A percentile compares a stretch with the other conserved stretches of the same genome.
Evolutionary conservation across 2,888 invertebrate genomes (phyloP).

Genomic region (Lutraria lutraria): DNA sequence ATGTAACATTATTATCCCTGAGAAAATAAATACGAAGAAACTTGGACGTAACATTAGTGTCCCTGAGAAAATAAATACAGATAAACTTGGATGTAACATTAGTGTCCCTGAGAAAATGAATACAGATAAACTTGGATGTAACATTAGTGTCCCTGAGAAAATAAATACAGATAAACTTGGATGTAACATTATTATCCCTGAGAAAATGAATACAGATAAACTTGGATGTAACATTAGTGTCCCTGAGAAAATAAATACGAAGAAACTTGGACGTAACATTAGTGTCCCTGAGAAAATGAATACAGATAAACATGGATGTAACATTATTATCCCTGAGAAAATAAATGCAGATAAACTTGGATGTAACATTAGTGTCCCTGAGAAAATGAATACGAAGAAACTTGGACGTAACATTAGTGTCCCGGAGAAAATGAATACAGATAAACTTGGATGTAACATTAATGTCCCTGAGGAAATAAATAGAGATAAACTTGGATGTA

Average conservation of each 20-base stretch:
- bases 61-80: constrained; percentile 54
- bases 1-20: constrained; percentile 71
- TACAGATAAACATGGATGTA: too few species aligned
- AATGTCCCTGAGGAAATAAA: constrained; percentile 62
- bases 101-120: constrained; percentile 62
- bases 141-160: constrained; percentile 69
- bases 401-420: constrained; percentile 69
- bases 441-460: too few species aligned
- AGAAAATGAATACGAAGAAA: neutral
- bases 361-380: constrained; percentile 72
- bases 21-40: neutral
- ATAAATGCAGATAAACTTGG: too few species aligned
- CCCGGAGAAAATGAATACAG: constrained; percentile 52
- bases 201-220: neutral
- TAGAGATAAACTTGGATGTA: too few species aligned
- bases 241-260: constrained; percentile 53
- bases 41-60: constrained; percentile 69
- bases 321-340: constrained; percentile 69
- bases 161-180: too few species aligned
- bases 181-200: constrained; percentile 71
- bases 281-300: constrained; percentile 62
- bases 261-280: too few species aligned
- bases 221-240: constrained; percentile 69
- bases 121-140: too few species aligned
- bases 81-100: too few species aligned